Base-by-base conservation (phyloP, 2,797 vertebrate genomes). In the Rhabdomys pumilio region DNA sequence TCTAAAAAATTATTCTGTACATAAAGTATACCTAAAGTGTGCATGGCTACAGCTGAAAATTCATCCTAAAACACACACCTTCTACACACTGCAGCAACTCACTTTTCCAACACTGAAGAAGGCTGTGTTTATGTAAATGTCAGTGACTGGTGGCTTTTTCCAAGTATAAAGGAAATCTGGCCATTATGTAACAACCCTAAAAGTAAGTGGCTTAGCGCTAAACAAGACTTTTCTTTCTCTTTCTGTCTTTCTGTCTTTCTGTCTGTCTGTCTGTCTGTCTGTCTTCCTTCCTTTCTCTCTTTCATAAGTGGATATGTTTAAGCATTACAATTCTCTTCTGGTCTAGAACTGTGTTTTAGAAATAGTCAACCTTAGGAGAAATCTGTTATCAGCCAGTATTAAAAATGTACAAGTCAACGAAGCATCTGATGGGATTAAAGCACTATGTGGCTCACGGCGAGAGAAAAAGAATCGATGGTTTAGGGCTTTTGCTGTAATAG, bases 351-450 rank as follows among this genome's bases (percentile, higher is more conserved):
- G 83, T 61, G 85, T 82, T 93, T 91, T 84, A 92, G 59, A 95
- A 95, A 84, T 44, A 92, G 47, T 88, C 87, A 92, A 76, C 17
- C 29, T 94, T 79, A 86, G 7, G 14, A 61, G 57, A 93, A 83
- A 59, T 79, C 61, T 55, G 50, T 72, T 63, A 80, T 81, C 89
- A 90, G 84, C 55, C 44, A 61, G 41, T 75, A 83, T 76, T 93
- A 84, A 89, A 67, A 13, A 95, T 72, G 77, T 63, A 79, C 24
- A 83, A 92, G 53, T 94, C 86, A 94, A 90, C 55, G 73, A 91
- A 93, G 57, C 57, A 88, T 11, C 17, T 94, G 38, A 77, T 92
- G n/a, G 76, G 24, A 26, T 84, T 88, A 96, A 96, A 93, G 91
- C 19, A 91, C 80, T 41, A 76, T 11, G 5, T 73, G 63, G 87